Evolutionary conservation across 1,140 invertebrate genomes (phyloP), one percentile per base, ranked within the genome.

Genomic region (Temnothorax longispinosus): DNA sequence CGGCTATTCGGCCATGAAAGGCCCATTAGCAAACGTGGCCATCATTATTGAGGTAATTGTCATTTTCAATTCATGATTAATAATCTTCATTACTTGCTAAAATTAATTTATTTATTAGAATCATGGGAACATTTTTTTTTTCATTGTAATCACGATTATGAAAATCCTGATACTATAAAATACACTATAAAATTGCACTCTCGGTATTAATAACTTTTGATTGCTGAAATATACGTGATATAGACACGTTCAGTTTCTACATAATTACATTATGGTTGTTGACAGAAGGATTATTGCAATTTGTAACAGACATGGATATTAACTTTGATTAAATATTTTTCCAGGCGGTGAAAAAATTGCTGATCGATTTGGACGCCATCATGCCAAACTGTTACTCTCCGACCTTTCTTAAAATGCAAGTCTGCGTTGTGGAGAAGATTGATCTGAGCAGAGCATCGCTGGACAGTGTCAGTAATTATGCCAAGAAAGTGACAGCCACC

Each of bases 381-480:
- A 67, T 80, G 11, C 60, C 76, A 1, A 52, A 35, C 0, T 80
- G 76, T 52, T n/a, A 80, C 2, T 67, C 44, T n/a, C 1, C 76
- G 10, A 67, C 0, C 38, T 47, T 35, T 18, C 3, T 80, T 18
- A 80, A 35, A 35, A 50, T 67, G 60, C 76, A 67, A 50, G 32
- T 4, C 27, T 80, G 76, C 10, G 27, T 80, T 44, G 6, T 50
- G 32, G 35, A 5, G 27, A 50, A 50, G 0, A 18, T 67, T n/a
- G 3, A 0, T 2, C 0, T 67, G 18, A 67, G 0, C 15, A 32
- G 13, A 21, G 0, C 15, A 5, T 15, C 60, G 6, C 41, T 80
- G 47, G 67, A 80, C 6, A 6, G 41, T 52, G 11, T 80, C 1
- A 1, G 7, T 13, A 32, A 0, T 8, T 47, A 54, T 52, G 27